Base-by-base conservation (phyloP, 2,888 invertebrate genomes). In the Phasia obesa region DNA sequence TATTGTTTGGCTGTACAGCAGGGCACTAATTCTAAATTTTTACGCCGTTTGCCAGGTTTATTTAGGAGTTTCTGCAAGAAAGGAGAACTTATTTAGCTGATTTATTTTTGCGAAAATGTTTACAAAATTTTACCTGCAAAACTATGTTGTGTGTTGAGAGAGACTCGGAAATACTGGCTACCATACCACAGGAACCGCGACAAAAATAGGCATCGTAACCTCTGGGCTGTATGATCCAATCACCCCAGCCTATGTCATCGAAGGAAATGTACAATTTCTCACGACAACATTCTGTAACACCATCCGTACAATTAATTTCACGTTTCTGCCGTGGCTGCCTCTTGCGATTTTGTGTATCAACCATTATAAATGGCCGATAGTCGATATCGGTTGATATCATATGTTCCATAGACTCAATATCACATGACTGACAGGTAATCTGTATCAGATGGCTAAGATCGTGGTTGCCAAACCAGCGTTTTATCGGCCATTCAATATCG, bases 121-220 rank as follows among this genome's bases (percentile, higher is more conserved):
- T n/a, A n/a, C n/a, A 13, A 51, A 55, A 57, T 23, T 19, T 38
- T 62, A 96, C 96, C 92, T 94, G 94, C 87, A 97, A 93, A 86
- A 97, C 93, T 87, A 95, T 94, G 89, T 94, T 95, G 90, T 97
- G 96, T 86, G 94, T 92, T 15, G 92, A 93, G 84, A 93, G 93
- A 78, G 93, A 93, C 83, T 93, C 91, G 0, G 96, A 93, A 15
- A 96, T 93, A 2, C 95, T 94, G 0, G 95, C 94, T 35, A 95
- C 94, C 0, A 95, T 94, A 0, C 94, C 93, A 88, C 97, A 97
- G 21, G 94, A 94, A 0, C 97, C 97, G 75, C 95, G 94, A 89
- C 97, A 97, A 92, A 96, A 97, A 90, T 96, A 96, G 0, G 97
- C 97, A 87, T 97, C 94, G 90, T 97, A 97, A 0, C 96, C 96